Percentiles rank a stretch among this genome's conserved stretches.
Evolutionary conservation across 2,888 invertebrate species (phyloP).

Genomic region (Euplexia lucipara): DNA sequence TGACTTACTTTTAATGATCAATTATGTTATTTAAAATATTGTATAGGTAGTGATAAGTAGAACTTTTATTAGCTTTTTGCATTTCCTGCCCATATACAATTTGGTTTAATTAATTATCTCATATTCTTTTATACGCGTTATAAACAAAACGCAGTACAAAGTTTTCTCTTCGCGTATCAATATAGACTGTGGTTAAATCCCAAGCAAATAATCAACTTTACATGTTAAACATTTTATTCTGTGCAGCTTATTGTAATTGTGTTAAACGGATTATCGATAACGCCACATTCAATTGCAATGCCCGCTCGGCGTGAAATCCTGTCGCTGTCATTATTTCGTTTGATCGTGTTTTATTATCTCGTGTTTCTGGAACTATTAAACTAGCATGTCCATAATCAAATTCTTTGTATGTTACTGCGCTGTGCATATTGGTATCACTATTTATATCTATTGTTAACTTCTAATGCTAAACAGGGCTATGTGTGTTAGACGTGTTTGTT

Average conservation of each 20-base stretch:
- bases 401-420: neutral
- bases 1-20: neutral
- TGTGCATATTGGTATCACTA: neutral
- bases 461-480: slow-evolving; percentile 8
- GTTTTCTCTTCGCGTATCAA: too few relatives aligned
- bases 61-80: too few relatives aligned
- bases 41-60: too few relatives aligned
- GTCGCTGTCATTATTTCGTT: slow-evolving; percentile 42
- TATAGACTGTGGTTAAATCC: slow-evolving; percentile 5
- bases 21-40: neutral
- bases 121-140: too few relatives aligned
- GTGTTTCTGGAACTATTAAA: slow-evolving; percentile 3
- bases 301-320: slow-evolving; percentile 37
- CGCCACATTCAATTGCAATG: slow-evolving; percentile 52
- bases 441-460: neutral
- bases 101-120: too few relatives aligned
- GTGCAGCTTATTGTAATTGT: slow-evolving; percentile 47
- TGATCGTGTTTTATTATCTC: slow-evolving; percentile 19
- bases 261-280: slow-evolving; percentile 53
- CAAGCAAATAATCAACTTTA: slow-evolving; percentile 32
- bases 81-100: too few relatives aligned
- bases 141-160: too few relatives aligned
- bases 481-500: neutral
- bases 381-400: neutral
- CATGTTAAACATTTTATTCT: slow-evolving; percentile 41